A percentile compares a stretch with the other conserved stretches of the same genome.
Evolutionary conservation across 2,888 invertebrate species (phyloP).

Genomic region (Polietes domitor): DNA sequence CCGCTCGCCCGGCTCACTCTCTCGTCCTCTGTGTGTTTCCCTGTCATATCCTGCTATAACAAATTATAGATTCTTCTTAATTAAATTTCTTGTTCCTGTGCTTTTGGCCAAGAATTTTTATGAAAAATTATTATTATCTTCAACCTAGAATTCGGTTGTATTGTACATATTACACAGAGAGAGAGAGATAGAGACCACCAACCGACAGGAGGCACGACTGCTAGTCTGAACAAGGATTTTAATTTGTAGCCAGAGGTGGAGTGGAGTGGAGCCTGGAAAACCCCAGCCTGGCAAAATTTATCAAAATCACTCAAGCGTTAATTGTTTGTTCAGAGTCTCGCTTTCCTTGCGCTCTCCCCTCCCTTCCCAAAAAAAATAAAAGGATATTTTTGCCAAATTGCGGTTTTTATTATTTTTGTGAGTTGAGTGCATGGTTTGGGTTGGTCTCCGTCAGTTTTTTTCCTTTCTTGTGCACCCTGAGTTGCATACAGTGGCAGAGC

Average conservation of each 20-base stretch:
- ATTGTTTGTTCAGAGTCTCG: conserved; percentile 78
- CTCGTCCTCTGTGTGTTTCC: neutral
- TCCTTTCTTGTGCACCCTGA: neutral
- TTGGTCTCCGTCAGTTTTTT: too few relatives aligned
- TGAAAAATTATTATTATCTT: conserved; percentile 33
- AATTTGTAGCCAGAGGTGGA: too few relatives aligned
- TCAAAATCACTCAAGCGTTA: conserved; percentile 75
- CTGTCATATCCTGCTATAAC: conserved; percentile 2
- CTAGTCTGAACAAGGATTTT: too few relatives aligned
- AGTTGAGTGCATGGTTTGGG: neutral
- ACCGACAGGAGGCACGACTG: too few relatives aligned
- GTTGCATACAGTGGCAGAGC: neutral
- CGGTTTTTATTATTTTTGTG: conserved; percentile 71
- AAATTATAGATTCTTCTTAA: conserved; percentile 37
- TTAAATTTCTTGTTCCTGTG: conserved; percentile 18
- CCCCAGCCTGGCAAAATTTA: conserved; percentile 69
- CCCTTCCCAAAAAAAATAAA: conserved; percentile 10
- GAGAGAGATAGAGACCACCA: neutral
- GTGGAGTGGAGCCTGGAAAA: neutral
- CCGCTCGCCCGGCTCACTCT: neutral
- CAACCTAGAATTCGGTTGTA: conserved; percentile 3
- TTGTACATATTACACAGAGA: neutral
- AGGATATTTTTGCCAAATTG: conserved; percentile 74
- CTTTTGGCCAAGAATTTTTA: conserved; percentile 24
- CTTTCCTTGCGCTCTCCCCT: conserved; percentile 61